A percentile compares a stretch with the other conserved stretches of the same genome.
phyloP scores from a whole-genome alignment of 2,888 invertebrate genomes.

The Endomychus coccineus region DNA sequence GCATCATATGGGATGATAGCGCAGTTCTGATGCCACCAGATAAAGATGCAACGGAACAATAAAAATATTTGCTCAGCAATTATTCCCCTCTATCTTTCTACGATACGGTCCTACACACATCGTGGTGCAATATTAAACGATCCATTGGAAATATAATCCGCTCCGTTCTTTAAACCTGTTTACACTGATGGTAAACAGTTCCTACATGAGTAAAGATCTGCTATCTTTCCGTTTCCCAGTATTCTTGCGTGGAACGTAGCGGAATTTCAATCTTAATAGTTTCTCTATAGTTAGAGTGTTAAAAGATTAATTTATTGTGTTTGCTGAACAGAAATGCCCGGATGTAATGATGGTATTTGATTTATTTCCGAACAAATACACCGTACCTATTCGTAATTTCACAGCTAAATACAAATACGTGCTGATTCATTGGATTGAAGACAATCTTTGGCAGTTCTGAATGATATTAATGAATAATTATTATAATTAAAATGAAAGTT shows the following conservation, averaged over 20 bases:
- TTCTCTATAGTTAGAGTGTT: too few species aligned
- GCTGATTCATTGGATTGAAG: too few species aligned
- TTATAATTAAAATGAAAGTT: too few species aligned
- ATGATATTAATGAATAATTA: too few species aligned
- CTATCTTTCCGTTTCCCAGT: conserved; percentile 15
- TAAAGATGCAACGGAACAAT: conserved; percentile 35
- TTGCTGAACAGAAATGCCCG: too few species aligned
- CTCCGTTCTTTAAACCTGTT: conserved; percentile 15
- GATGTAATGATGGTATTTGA: too few species aligned
- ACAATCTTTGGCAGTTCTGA: too few species aligned
- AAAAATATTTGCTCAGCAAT: conserved; percentile 44
- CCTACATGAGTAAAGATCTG: conserved; percentile 15
- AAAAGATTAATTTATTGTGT: too few species aligned
- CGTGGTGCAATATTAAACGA: conserved; percentile 15
- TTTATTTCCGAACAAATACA: too few species aligned
- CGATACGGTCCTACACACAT: conserved; percentile 14
- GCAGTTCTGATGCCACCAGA: conserved; percentile 26
- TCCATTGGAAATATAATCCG: conserved; percentile 5
- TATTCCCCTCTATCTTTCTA: conserved; percentile 25
- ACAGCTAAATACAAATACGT: too few species aligned
- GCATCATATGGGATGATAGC: conserved; percentile 41
- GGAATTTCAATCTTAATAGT: too few species aligned
- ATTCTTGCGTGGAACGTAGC: conserved; percentile 14
- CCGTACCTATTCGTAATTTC: too few species aligned
- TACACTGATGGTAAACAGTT: conserved; percentile 17